Percentiles rank a stretch among this genome's conserved stretches.
Evolutionary conservation across 2,113 vertebrate genomes (phyloP).

Genomic region (Tapirus terrestris): DNA sequence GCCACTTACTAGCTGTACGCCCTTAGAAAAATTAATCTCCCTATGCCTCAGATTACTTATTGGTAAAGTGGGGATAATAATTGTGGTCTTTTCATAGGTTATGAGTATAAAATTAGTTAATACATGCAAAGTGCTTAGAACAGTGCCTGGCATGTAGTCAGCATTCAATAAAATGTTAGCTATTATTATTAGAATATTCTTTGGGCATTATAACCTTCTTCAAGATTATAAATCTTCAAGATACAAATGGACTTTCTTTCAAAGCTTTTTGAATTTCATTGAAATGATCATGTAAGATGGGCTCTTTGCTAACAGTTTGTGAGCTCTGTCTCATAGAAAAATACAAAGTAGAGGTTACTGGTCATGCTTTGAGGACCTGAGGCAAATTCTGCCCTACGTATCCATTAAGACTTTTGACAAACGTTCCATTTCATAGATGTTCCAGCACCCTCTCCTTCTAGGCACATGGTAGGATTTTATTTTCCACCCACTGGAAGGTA

Average conservation of each 20-base stretch:
- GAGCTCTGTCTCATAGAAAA: background rate
- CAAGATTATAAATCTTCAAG: background rate
- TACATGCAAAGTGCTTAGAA: background rate
- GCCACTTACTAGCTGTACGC: background rate
- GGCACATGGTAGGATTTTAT: background rate
- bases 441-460: background rate
- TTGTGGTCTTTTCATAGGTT: background rate
- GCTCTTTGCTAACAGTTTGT: background rate
- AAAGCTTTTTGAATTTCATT: background rate
- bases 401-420: background rate
- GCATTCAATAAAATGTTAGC: background rate
- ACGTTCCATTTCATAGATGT: background rate
- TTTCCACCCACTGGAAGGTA: background rate
- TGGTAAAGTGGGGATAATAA: background rate
- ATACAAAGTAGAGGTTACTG: background rate
- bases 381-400: background rate
- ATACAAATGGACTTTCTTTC: background rate
- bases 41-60: background rate
- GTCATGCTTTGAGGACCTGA: background rate
- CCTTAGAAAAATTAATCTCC: background rate
- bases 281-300: constrained; percentile 25
- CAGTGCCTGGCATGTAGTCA: background rate
- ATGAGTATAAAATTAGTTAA: constrained; percentile 19
- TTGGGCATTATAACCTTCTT: background rate
- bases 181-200: background rate